These are phyloP conservation scores for Sebastes flavidus DNA, from an alignment of 2,797 vertebrate species.

Conservation along the genomic window DNA sequence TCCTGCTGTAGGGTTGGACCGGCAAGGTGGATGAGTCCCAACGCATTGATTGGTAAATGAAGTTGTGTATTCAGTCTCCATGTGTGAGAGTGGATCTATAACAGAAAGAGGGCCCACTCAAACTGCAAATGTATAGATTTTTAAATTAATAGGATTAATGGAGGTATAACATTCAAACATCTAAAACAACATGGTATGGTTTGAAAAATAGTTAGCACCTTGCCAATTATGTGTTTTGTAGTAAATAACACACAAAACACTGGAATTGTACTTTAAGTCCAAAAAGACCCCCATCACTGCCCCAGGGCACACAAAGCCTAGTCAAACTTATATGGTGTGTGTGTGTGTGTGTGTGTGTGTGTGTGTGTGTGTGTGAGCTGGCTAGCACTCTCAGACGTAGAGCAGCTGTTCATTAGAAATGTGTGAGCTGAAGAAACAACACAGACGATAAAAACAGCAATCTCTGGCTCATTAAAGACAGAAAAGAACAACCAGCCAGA, in stretches of 20 bases:
- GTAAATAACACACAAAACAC: neutral
- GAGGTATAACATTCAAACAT: neutral
- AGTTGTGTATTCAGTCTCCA: neutral
- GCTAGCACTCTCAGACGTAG: conserved; percentile 23
- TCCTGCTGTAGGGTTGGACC: neutral
- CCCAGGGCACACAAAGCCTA: neutral
- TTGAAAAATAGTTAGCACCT: neutral
- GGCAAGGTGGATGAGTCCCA: neutral
- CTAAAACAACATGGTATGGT: neutral
- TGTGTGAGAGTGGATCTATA: neutral
- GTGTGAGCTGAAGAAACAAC: conserved; percentile 66
- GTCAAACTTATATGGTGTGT: neutral
- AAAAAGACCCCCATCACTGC: neutral
- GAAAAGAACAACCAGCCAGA: conserved; percentile 56
- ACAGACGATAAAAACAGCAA: conserved; percentile 52
- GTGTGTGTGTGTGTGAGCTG: neutral
- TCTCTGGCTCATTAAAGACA: conserved; percentile 60
- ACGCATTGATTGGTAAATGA: neutral
- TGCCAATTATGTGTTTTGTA: neutral
- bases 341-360: neutral
- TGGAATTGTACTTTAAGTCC: neutral
- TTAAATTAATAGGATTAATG: neutral
- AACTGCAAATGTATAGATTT: neutral
- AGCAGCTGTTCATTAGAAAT: conserved; percentile 76
- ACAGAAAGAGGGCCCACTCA: neutral